Conservation (phyloP, 2,797 vertebrate genomes). For the Anas bernieri region DNA sequence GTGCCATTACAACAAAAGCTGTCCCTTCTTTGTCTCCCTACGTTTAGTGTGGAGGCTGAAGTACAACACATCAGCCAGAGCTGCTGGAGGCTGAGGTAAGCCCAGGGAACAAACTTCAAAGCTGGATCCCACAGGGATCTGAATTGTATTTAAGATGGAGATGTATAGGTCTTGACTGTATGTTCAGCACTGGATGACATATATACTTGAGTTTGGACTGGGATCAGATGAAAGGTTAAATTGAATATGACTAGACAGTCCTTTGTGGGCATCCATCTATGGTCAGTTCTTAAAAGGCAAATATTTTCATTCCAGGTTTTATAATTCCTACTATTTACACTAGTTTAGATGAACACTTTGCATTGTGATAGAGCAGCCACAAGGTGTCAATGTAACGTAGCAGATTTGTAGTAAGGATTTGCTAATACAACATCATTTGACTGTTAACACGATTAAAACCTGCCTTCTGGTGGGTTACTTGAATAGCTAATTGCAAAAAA, state of each 20-base stretch:
- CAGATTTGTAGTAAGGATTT: not conserved
- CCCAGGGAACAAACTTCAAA: not conserved
- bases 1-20: not conserved
- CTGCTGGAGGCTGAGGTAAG: not conserved
- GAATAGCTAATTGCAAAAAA: slow-evolving; percentile 16
- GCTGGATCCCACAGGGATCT: not conserved
- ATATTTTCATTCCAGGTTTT: not conserved
- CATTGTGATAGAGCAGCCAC: not conserved
- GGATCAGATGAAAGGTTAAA: not conserved
- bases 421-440: not conserved
- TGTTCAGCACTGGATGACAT: not conserved
- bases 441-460: not conserved
- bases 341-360: not conserved
- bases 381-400: slow-evolving; percentile 59
- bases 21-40: not conserved
- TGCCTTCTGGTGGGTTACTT: slow-evolving; percentile 3
- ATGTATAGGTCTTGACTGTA: not conserved
- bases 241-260: not conserved
- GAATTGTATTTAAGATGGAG: not conserved
- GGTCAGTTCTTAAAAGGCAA: not conserved
- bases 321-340: not conserved
- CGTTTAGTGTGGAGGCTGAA: not conserved
- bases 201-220: not conserved
- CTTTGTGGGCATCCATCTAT: not conserved
- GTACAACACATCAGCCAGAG: not conserved